Conservation (phyloP, 2,113 vertebrate species). For the Lamprologus speciosus region DNA sequence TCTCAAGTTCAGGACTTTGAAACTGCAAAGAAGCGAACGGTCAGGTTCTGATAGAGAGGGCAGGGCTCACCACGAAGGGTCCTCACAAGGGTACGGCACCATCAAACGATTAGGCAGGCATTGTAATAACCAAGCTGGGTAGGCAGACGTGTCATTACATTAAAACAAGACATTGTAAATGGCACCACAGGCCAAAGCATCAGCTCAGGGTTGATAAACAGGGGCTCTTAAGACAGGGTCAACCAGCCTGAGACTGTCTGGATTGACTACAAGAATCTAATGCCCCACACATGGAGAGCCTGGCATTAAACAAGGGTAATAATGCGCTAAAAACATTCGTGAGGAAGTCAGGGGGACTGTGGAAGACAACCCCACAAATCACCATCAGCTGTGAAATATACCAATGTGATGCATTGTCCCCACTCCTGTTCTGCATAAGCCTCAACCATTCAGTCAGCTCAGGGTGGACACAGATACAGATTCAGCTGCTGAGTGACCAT, state of each 20-base stretch:
- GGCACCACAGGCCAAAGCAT: neutral
- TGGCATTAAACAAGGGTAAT: neutral
- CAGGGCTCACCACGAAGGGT: accelerated
- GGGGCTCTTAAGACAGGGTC: neutral
- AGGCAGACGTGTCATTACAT: accelerated
- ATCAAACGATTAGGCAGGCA: neutral
- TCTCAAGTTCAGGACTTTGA: neutral
- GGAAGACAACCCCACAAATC: neutral
- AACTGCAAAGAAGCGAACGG: neutral
- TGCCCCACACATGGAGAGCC: neutral
- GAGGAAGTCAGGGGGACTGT: neutral
- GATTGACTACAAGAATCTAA: neutral
- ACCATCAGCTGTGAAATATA: neutral
- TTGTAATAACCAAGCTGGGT: neutral
- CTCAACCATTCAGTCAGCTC: neutral
- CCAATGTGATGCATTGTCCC: neutral
- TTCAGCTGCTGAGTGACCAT: neutral
- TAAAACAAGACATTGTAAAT: neutral
- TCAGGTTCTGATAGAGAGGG: neutral
- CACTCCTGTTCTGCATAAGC: neutral
- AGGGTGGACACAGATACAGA: neutral
- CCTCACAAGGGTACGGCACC: neutral
- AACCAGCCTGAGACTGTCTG: neutral
- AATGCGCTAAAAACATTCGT: accelerated
- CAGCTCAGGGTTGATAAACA: neutral